Percentiles rank a stretch among this genome's conserved stretches.
Conservation (phyloP, 2,113 vertebrate genomes). For the Callipepla californica region DNA sequence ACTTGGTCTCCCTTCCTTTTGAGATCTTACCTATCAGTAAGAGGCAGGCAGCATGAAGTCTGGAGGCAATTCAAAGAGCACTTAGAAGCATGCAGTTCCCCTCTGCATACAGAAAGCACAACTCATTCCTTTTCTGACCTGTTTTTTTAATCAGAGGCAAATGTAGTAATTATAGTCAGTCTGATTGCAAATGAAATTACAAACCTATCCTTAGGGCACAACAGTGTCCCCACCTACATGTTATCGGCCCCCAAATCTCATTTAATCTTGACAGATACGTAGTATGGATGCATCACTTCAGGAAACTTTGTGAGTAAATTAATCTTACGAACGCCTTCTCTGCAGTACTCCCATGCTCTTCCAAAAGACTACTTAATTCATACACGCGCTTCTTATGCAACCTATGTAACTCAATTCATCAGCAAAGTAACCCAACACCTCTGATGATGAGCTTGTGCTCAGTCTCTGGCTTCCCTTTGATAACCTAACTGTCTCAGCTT, state of each 20-base stretch:
- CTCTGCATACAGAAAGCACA: neutral
- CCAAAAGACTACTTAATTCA: neutral
- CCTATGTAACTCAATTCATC: neutral
- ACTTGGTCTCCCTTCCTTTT: neutral
- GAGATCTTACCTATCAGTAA: neutral
- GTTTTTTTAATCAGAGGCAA: slow-evolving; percentile 54
- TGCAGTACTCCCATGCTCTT: neutral
- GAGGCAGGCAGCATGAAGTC: neutral
- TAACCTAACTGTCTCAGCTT: slow-evolving; percentile 58
- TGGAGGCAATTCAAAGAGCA: neutral
- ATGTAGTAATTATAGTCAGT: slow-evolving; percentile 39
- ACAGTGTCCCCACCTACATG: neutral
- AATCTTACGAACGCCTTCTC: neutral
- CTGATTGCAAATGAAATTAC: slow-evolving; percentile 58
- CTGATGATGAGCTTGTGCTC: neutral
- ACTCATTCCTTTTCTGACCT: slow-evolving; percentile 42
- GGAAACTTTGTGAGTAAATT: slow-evolving; percentile 26
- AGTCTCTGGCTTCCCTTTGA: slow-evolving; percentile 38
- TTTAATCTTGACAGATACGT: slow-evolving; percentile 31
- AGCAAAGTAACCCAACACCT: slow-evolving; percentile 4
- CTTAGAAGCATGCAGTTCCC: neutral
- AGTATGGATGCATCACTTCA: neutral
- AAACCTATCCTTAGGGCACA: slow-evolving; percentile 42
- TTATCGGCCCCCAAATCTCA: slow-evolving; percentile 27
- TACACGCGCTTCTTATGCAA: neutral